Percentiles rank a stretch among this genome's conserved stretches.
phyloP scores from a whole-genome alignment of 2,888 invertebrate species.

The Onthophagus sagittarius region DNA sequence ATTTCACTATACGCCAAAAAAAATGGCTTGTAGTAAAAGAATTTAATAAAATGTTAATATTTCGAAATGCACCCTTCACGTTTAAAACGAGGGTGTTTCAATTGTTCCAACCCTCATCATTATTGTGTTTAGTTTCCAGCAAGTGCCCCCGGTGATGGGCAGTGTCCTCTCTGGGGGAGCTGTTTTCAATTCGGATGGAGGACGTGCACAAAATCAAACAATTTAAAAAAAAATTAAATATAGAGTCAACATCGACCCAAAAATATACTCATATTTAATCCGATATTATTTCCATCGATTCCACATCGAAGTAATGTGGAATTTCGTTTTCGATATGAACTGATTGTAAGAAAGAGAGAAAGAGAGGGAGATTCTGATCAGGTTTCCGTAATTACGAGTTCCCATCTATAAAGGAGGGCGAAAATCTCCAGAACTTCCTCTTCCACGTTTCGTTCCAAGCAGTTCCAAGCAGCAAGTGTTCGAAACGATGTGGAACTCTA shows the following conservation, averaged over 20 bases:
- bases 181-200: background rate
- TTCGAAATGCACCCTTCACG: too few species aligned
- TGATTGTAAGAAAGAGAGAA: background rate
- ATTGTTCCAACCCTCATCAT: slow-evolving; percentile 43
- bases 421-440: background rate
- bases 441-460: background rate
- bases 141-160: slow-evolving; percentile 21
- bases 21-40: too few species aligned
- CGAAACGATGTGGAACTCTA: background rate
- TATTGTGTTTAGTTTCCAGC: slow-evolving; percentile 39
- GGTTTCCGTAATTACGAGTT: background rate
- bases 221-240: background rate
- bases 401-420: background rate
- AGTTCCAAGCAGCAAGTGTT: background rate
- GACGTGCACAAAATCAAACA: background rate
- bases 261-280: background rate
- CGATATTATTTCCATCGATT: background rate
- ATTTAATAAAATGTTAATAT: too few species aligned
- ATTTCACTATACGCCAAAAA: too few species aligned
- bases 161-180: background rate
- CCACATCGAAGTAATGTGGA: background rate
- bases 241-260: background rate
- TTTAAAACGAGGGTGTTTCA: slow-evolving; percentile 34
- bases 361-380: background rate
- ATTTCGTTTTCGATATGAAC: background rate